Percentiles rank a stretch among this genome's conserved stretches.
Conservation (phyloP, 2,797 vertebrate genomes). For the Protonibea diacanthus region DNA sequence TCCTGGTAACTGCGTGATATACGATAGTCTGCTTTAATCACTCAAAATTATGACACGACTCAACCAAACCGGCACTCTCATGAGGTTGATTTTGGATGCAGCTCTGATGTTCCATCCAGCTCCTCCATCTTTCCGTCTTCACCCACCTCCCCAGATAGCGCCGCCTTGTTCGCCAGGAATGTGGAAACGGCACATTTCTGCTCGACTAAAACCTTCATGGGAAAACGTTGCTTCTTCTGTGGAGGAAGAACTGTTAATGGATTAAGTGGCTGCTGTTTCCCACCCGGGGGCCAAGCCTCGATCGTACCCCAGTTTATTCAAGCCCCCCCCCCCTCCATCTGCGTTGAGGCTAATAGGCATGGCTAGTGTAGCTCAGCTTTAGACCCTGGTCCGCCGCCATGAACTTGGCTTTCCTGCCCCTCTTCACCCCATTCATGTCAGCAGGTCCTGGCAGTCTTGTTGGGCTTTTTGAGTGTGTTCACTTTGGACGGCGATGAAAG, state of each 20-base stretch:
- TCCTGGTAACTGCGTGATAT: slow-evolving; percentile 65
- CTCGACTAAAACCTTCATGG: slow-evolving; percentile 74
- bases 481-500: slow-evolving; percentile 81
- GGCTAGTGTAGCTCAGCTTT: slow-evolving; percentile 74
- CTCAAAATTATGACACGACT: slow-evolving; percentile 58
- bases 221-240: slow-evolving; percentile 70
- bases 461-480: slow-evolving; percentile 78
- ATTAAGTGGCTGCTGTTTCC: slow-evolving; percentile 76
- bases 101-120: slow-evolving; percentile 52
- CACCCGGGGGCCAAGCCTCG: slow-evolving; percentile 50
- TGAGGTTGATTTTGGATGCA: slow-evolving; percentile 65
- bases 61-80: slow-evolving; percentile 42
- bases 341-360: slow-evolving; percentile 69
- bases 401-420: slow-evolving; percentile 79
- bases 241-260: slow-evolving; percentile 72
- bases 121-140: slow-evolving; percentile 44
- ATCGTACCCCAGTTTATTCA: slow-evolving; percentile 63
- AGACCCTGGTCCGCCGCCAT: slow-evolving; percentile 68
- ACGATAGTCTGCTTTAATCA: slow-evolving; percentile 71
- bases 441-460: slow-evolving; percentile 75
- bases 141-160: slow-evolving; percentile 47
- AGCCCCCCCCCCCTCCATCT: slow-evolving; percentile 53
- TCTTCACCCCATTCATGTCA: slow-evolving; percentile 78
- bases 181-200: slow-evolving; percentile 62
- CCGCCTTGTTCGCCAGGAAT: slow-evolving; percentile 71